Evolutionary conservation across 2,113 vertebrate species (phyloP).

Genomic region (Gobiocypris rarus): DNA sequence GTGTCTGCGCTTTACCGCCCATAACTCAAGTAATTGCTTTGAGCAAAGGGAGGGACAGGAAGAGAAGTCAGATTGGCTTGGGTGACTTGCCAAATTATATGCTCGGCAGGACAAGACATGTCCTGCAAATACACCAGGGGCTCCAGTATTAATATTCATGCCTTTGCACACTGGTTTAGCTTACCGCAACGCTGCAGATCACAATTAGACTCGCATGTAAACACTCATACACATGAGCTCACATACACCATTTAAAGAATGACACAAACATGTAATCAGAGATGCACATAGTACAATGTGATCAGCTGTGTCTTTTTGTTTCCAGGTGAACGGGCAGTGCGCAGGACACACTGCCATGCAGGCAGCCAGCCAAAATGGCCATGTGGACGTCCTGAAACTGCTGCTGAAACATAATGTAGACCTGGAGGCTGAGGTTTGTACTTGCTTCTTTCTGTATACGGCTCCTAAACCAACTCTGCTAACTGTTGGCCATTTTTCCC

Average conservation of each 20-base stretch:
- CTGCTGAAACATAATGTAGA: constrained; percentile 97
- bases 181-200: constrained; percentile 75
- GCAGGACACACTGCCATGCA: constrained; percentile 99
- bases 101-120: constrained; percentile 76
- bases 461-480: neutral
- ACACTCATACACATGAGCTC: constrained; percentile 15
- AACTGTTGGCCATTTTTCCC: neutral
- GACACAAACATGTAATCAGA: neutral
- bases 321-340: constrained; percentile 96
- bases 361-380: constrained; percentile 98
- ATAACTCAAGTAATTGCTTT: constrained; percentile 76
- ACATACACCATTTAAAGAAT: neutral
- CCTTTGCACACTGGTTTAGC: constrained; percentile 50
- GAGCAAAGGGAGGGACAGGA: constrained; percentile 59
- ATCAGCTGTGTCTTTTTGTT: constrained; percentile 43
- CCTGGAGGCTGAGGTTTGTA: constrained; percentile 93
- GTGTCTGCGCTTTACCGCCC: constrained; percentile 72
- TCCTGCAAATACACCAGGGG: constrained; percentile 73
- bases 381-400: constrained; percentile 96
- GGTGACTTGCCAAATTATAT: constrained; percentile 68
- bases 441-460: neutral
- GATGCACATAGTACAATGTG: neutral
- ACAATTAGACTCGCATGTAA: constrained; percentile 62
- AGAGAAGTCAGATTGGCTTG: neutral
- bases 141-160: constrained; percentile 76